Evolutionary conservation across 1,140 invertebrate genomes (phyloP), one percentile per base, ranked within the genome.

Genomic region (Probaryconus sp.): DNA sequence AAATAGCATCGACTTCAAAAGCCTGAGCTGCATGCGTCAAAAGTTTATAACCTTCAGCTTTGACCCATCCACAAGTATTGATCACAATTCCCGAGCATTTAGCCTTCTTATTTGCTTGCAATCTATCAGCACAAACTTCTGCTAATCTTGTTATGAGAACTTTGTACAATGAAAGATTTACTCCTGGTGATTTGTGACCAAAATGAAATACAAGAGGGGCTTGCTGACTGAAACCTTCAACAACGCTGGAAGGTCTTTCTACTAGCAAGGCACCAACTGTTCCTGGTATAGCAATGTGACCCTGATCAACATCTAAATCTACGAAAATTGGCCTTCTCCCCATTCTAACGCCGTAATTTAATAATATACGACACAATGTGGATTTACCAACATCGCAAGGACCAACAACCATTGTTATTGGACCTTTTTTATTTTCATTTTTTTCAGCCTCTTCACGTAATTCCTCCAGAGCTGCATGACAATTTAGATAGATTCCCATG

Each of bases 41-140:
- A 33, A 94, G 89, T 79, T 93, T 93, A 81, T 97, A 97, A 0
- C 96, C 97, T 4, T 92, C 93, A 1, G 92, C 94, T 88, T 97
- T 97, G 0, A 99, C 92, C 97, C 97, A 99, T 1, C 98, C 98
- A 81, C 97, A 98, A 0, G 98, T 99, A 83, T 99, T 99, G 43
- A 99, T 97, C 24, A 99, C 93, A 1, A 96, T 94, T n/a, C 98
- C 98, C 18, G 97, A 98, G 31, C 90, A 90, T 82, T 94, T 93
- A 0, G 94, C 94, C 89, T 95, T 96, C 80, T 94, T 94, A 83
- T 96, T 97, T 33, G 91, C 91, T 81, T 95, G 93, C 83, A 97
- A 91, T 80, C 95, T 90, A 71, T 97, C 92, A 16, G 94, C 91
- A 38, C 98, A 93, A 7, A 95, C 93, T 78, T 95, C 93, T 0